Conservation (phyloP, 2,888 invertebrate genomes). For the Troides aeacus region DNA sequence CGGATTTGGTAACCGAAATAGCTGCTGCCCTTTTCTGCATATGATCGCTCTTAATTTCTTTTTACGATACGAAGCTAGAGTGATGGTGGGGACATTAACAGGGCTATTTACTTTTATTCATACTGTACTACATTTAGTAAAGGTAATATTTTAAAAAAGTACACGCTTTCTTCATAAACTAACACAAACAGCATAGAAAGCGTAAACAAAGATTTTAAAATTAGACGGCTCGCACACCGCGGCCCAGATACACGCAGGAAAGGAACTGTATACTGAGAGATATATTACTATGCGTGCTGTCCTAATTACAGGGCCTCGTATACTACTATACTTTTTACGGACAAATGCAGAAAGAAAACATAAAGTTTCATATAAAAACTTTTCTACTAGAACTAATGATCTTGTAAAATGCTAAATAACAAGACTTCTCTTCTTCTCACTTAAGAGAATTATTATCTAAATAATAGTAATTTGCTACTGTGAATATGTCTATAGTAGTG, state of each 20-base stretch:
- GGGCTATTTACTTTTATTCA: background rate
- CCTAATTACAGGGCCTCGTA: slow-evolving; percentile 19
- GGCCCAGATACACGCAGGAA: slow-evolving; percentile 31
- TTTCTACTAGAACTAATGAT: no score
- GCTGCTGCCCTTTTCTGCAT: no score
- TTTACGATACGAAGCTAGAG: no score
- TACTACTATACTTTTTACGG: background rate
- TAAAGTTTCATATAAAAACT: no score
- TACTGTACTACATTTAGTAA: background rate
- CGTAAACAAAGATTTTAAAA: slow-evolving; percentile 26
- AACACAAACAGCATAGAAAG: slow-evolving; percentile 10
- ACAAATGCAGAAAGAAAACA: background rate
- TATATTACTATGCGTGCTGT: slow-evolving; percentile 29
- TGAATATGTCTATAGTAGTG: no score
- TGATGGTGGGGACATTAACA: no score
- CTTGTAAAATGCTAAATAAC: no score
- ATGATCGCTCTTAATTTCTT: no score
- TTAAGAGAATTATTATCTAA: no score
- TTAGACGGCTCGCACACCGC: slow-evolving; percentile 23
- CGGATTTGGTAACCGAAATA: no score
- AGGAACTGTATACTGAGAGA: slow-evolving; percentile 28
- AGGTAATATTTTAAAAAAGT: background rate
- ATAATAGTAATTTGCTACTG: no score
- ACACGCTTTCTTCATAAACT: slow-evolving; percentile 3
- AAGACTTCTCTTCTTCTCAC: no score